Base-by-base conservation (phyloP, 2,888 invertebrate genomes). In the Pristionchus exspectatus region DNA sequence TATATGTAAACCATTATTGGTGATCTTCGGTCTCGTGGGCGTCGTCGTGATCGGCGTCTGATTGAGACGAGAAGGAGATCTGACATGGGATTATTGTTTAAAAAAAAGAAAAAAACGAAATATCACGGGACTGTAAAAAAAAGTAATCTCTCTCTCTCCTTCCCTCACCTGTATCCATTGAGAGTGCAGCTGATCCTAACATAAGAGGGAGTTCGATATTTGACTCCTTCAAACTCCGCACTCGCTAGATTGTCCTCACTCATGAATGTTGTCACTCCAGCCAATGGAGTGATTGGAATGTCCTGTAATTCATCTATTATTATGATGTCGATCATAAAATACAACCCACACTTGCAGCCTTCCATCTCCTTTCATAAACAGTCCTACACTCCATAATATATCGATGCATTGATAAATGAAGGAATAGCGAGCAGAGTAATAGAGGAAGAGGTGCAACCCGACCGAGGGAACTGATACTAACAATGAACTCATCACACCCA, bases 211-310 rank as follows among this genome's bases (percentile, higher is more conserved):
- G 84, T 81, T 33, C 88, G 33, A 38, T 74, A 74, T n/a, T 74
- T 54, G 2, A 38, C 38, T 12, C 63, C 66, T 59, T 44, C 83
- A 38, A n/a, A 74, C 54, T 89, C 81, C 2, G 38, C 81, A 30
- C 50, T 24, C 14, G 90, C 90, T n/a, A 91, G 90, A 81, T 91
- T 91, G 81, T 90, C 90, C 86, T 91, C 91, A 54, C 90, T 89
- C 90, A 90, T 88, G 33, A 88, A 91, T 9, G 59, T 50, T 2
- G 81, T 30, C 30, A 63, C 89, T 33, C 89, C 90, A 21, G 90
- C 88, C 83, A 90, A 33, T 16, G 90, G 90, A 84, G 90, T 90
- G 30, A 66, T 66, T 44, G 69, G 90, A 33, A 90, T 33, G 56
- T 90, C 90, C 90, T 90, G 84, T 18, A 90, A 69, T 21, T 10